Base-by-base conservation (phyloP, 2,113 vertebrate species). In the Oreochromis aureus region DNA sequence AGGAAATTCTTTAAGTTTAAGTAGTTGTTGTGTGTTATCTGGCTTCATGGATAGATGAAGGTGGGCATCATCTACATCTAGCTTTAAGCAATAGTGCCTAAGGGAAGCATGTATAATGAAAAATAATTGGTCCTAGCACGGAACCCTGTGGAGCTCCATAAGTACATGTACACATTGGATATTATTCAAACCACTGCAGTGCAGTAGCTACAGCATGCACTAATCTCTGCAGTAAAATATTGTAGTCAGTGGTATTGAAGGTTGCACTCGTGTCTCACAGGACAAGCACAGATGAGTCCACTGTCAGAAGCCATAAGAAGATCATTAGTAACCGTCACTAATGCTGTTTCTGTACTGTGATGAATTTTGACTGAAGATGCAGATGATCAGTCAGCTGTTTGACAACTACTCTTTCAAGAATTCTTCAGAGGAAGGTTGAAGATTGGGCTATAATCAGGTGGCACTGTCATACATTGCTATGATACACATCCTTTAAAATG, bases 91-190 rank as follows among this genome's bases (percentile, higher is more conserved):
- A 66, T 39, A 39, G 12, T 66, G 61, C 61, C 61, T 13, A 69
- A 22, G 34, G 61, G 6, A 69, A 69, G 61, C 61, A 69, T 39
- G 19, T 39, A 69, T 13, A 13, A 69, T 1, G 34, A 2, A 69
- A 22, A 39, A 69, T 13, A 8, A 39, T 22, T 69, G 61, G 19
- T 69, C 61, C 34, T 22, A 5, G 11, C 61, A 1, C 0, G 0
- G 61, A 2, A 69, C 34, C 63, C 6, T 69, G 63, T 69, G 63
- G 63, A 15, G 2, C 63, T 69, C 63, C 63, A 69, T 22, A 41
- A 0, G 19, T 69, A 41, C 63, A 69, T 69, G 19, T 5, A 69
- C 34, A 69, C 2, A 22, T 41, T 41, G 22, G 19, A 69, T 0
- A 41, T 22, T 2, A 69, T 69, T 69, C 7, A 69, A 69, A 69